Percentiles rank a stretch among this genome's conserved stretches.
Conservation (phyloP, 2,888 invertebrate species). For the Drepanosiphum platanoidis region DNA sequence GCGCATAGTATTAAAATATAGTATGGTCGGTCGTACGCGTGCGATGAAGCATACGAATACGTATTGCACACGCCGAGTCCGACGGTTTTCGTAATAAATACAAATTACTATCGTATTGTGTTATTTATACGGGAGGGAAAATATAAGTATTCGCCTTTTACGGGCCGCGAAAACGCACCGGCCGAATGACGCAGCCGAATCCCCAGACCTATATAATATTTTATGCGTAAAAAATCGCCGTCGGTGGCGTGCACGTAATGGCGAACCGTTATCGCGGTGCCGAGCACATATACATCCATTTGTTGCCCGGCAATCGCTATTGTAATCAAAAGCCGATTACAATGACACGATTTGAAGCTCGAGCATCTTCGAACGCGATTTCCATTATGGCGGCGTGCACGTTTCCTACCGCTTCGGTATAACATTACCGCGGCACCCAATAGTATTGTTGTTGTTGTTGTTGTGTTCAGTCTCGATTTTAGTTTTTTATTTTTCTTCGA, state of each 20-base stretch:
- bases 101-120: background rate
- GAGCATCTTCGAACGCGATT: background rate
- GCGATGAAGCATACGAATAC: too few species aligned
- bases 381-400: background rate
- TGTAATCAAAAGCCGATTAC: slow-evolving; percentile 24
- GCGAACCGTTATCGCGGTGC: background rate
- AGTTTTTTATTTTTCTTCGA: background rate
- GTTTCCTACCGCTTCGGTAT: background rate
- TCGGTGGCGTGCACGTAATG: background rate
- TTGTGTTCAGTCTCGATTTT: background rate
- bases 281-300: background rate
- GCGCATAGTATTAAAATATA: too few species aligned
- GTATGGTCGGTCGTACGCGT: too few species aligned
- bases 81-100: background rate
- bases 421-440: background rate
- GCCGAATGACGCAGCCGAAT: background rate
- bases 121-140: slow-evolving; percentile 12
- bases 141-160: slow-evolving; percentile 14
- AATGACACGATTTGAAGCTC: slow-evolving; percentile 22
- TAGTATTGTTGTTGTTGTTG: background rate
- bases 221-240: background rate
- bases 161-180: background rate
- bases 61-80: too few species aligned
- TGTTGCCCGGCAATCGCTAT: background rate
- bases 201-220: background rate